Percentiles rank a stretch among this genome's conserved stretches.
Conservation (phyloP, 2,888 invertebrate genomes). For the Netelia virgata region DNA sequence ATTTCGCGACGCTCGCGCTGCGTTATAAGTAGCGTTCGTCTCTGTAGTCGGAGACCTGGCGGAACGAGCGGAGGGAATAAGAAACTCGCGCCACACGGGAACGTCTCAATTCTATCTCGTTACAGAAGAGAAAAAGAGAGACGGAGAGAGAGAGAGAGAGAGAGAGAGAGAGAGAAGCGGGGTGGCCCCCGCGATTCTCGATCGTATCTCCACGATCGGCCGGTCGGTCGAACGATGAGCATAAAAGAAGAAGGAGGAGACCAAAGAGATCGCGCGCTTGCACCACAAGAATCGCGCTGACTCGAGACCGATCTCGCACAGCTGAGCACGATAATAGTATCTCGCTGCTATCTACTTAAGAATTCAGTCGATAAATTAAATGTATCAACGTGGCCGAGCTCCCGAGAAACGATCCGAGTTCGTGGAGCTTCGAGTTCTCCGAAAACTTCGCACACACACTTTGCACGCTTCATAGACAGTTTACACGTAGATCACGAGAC, state of each 20-base stretch:
- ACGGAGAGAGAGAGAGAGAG: slow-evolving; percentile 34
- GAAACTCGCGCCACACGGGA: slow-evolving; percentile 1
- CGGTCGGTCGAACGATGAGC: slow-evolving; percentile 52
- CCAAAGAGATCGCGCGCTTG: slow-evolving; percentile 47
- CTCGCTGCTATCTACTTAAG: slow-evolving; percentile 72
- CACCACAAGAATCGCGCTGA: slow-evolving; percentile 43
- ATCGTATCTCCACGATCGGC: slow-evolving; percentile 66
- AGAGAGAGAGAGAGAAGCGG: slow-evolving; percentile 32
- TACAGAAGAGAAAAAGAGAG: slow-evolving; percentile 35
- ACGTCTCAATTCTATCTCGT: slow-evolving; percentile 71
- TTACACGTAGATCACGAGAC: neutral
- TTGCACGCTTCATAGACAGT: neutral
- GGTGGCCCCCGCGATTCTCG: slow-evolving; percentile 65
- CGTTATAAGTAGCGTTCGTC: neutral
- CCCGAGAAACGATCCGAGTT: slow-evolving; percentile 32
- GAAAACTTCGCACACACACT: slow-evolving; percentile 35
- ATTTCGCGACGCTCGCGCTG: neutral
- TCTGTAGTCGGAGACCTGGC: neutral
- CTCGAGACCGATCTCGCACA: slow-evolving; percentile 56
- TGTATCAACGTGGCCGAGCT: slow-evolving; percentile 61
- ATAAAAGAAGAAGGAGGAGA: slow-evolving; percentile 45
- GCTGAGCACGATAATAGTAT: slow-evolving; percentile 73
- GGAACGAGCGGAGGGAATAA: slow-evolving; percentile 40
- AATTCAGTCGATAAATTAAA: slow-evolving; percentile 79
- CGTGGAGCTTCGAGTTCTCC: slow-evolving; percentile 29